phyloP scores from a whole-genome alignment of 2,113 vertebrate genomes.

The Panthera uncia region DNA sequence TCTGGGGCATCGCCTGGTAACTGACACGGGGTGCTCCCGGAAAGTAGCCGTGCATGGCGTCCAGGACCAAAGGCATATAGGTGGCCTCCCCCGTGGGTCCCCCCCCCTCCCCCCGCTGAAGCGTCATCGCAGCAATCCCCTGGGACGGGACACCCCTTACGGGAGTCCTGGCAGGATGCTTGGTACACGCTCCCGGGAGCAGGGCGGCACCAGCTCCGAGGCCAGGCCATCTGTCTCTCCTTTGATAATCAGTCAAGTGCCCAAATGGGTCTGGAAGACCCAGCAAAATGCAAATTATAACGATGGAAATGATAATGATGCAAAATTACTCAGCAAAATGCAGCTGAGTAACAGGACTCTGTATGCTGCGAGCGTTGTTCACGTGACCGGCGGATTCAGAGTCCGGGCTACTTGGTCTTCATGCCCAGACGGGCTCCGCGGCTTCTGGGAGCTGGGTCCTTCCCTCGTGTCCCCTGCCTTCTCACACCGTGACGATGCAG shows the following conservation, averaged over 20 bases:
- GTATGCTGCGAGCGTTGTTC: slow-evolving; percentile 47
- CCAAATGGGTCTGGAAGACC: slow-evolving; percentile 60
- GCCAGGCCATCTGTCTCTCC: slow-evolving; percentile 56
- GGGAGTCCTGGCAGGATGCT: neutral
- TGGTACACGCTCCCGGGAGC: accelerated
- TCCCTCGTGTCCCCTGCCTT: neutral
- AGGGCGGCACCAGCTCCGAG: neutral
- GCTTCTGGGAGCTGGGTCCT: neutral
- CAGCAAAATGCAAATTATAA: too few relatives aligned
- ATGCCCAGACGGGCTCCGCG: neutral
- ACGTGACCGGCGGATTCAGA: neutral
- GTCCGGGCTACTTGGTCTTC: accelerated
- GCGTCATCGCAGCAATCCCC: accelerated
- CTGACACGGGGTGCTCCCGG: accelerated
- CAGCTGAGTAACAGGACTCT: slow-evolving; percentile 55
- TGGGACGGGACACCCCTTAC: accelerated
- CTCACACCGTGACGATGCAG: neutral
- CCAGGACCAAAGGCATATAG: neutral
- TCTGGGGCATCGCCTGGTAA: neutral
- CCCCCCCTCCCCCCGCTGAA: neutral
- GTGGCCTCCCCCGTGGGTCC: neutral
- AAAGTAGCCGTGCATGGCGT: accelerated
- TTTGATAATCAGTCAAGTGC: neutral
- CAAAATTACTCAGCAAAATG: slow-evolving; percentile 1
- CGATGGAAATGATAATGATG: too few relatives aligned